Evolutionary conservation across 2,888 invertebrate species (phyloP).

Genomic region (Podabrus alpinus): DNA sequence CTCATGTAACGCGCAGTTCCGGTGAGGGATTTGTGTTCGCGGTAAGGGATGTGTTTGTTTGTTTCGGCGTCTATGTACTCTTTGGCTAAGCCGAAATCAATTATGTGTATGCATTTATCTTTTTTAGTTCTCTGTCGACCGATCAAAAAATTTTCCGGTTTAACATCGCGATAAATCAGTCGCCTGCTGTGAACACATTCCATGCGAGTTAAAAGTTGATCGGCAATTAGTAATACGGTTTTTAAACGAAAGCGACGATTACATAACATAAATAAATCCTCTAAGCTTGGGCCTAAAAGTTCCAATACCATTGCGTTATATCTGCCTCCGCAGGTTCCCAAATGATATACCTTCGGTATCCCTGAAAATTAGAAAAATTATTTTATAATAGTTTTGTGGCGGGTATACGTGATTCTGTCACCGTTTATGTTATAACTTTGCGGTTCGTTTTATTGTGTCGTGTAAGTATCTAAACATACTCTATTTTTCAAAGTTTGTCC

Average conservation of each 20-base stretch:
- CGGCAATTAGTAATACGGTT: constrained; percentile 73
- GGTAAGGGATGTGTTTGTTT: constrained; percentile 99
- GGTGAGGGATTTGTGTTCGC: constrained; percentile 99
- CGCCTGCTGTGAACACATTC: constrained; percentile 99
- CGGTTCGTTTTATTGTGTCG: too few species aligned
- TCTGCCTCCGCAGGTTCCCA: constrained; percentile 71
- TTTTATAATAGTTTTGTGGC: not conserved
- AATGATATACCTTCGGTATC: constrained; percentile 73
- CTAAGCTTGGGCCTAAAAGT: constrained; percentile 72
- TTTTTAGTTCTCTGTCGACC: constrained; percentile 96
- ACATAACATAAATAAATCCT: constrained; percentile 75
- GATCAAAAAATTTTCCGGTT: constrained; percentile 99
- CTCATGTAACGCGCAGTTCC: constrained; percentile 99
- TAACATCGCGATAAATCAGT: constrained; percentile 98
- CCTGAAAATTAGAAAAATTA: constrained; percentile 51
- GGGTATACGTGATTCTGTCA: too few species aligned
- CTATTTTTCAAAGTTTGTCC: too few species aligned
- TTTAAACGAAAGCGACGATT: constrained; percentile 72
- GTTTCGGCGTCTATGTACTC: constrained; percentile 99
- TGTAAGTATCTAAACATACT: too few species aligned
- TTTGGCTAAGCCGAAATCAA: constrained; percentile 99
- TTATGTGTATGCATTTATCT: constrained; percentile 99
- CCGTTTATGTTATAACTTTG: too few species aligned
- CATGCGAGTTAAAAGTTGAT: constrained; percentile 86
- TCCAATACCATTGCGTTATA: constrained; percentile 78